A percentile compares a stretch with the other conserved stretches of the same genome.
Conservation (phyloP, 1,140 invertebrate species). For the Pteromalus puparum region DNA sequence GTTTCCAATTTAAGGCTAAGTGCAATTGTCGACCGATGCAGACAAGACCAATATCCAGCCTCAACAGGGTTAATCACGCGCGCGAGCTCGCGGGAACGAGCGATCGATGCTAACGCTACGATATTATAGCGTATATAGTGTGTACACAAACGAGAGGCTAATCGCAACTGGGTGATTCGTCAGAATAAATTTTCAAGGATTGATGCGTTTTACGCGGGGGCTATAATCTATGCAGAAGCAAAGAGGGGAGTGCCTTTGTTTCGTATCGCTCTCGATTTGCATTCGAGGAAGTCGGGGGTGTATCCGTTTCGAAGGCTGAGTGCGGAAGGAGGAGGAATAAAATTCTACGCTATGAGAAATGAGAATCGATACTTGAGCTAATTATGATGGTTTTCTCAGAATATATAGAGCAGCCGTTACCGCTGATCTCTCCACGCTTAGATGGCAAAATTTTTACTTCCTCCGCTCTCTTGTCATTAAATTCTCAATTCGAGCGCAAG, state of each 20-base stretch:
- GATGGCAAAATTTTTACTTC: background rate
- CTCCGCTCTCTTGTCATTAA: background rate
- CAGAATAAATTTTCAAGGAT: background rate
- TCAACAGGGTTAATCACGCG: constrained; percentile 11
- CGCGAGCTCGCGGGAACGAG: background rate
- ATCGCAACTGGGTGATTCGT: background rate
- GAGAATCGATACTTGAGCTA: background rate
- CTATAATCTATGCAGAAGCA: background rate
- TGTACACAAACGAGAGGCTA: background rate
- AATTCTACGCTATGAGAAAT: background rate
- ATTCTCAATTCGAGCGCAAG: no score
- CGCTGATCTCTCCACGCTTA: background rate
- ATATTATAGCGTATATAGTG: background rate
- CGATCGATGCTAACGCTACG: constrained; percentile 9
- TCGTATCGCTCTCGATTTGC: no score
- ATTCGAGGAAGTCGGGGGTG: no score
- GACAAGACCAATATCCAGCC: constrained; percentile 30
- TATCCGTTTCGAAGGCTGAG: no score
- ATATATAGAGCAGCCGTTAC: background rate
- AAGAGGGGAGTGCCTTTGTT: background rate
- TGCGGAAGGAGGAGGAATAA: background rate
- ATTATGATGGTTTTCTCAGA: background rate
- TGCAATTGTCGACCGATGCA: constrained; percentile 13
- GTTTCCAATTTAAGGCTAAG: constrained; percentile 27
- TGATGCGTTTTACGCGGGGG: background rate